Evolutionary conservation across 2,797 vertebrate species (phyloP).

Genomic region (Typhlichthys eigenmanni): DNA sequence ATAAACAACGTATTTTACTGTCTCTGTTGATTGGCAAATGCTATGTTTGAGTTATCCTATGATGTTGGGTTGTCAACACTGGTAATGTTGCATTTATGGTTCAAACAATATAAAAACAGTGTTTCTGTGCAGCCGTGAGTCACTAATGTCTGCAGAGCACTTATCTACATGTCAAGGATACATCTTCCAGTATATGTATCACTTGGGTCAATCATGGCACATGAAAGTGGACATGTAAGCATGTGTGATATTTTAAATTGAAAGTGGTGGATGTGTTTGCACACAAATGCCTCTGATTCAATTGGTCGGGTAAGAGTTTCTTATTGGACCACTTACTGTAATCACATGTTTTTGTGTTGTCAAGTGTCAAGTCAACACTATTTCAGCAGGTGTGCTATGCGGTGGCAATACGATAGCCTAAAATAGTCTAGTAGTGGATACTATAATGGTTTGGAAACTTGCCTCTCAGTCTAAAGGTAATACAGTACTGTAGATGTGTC

Average conservation of each 20-base stretch:
- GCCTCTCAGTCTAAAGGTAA: no score
- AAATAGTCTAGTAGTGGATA: no score
- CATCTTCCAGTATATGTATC: no score
- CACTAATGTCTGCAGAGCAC: no score
- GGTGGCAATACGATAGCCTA: no score
- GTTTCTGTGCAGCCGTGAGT: slow-evolving; percentile 38
- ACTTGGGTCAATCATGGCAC: no score
- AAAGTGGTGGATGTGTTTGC: background rate
- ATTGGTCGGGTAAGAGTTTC: background rate
- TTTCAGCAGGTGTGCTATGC: background rate
- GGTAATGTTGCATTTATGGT: slow-evolving; percentile 40
- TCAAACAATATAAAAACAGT: slow-evolving; percentile 42
- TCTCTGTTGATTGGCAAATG: slow-evolving; percentile 69
- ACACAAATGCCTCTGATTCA: background rate
- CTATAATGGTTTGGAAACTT: no score
- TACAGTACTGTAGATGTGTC: no score
- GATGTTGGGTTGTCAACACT: slow-evolving; percentile 64
- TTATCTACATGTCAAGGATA: no score
- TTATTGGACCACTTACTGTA: background rate
- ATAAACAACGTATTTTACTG: slow-evolving; percentile 72
- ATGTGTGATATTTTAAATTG: background rate
- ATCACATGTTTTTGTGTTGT: background rate
- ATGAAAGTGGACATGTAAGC: no score
- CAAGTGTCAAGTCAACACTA: background rate
- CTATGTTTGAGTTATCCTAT: slow-evolving; percentile 65